phyloP scores from a whole-genome alignment of 2,888 invertebrate species.

The Tanypteryx hageni region DNA sequence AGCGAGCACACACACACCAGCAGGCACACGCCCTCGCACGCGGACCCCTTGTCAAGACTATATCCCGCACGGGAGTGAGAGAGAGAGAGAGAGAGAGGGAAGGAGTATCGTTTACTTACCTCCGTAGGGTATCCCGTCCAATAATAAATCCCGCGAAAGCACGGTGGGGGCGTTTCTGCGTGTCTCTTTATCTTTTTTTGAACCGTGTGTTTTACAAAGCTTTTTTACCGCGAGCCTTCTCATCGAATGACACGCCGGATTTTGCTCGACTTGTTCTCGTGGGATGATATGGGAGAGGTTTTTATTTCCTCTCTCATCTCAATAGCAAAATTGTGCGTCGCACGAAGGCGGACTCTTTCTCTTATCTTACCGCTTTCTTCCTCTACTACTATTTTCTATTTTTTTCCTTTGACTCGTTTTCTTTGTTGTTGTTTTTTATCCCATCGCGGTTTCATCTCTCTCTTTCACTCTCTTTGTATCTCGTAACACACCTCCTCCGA shows the following conservation, averaged over 20 bases:
- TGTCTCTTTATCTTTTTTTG: background rate
- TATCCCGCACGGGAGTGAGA: background rate
- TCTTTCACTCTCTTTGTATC: background rate
- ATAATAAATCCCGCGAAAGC: background rate
- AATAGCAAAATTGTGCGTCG: background rate
- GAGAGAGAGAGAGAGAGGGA: too few relatives aligned
- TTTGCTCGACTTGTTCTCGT: background rate
- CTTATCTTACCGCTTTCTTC: background rate
- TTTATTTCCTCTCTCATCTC: background rate
- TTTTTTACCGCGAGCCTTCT: background rate
- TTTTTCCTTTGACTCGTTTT: background rate
- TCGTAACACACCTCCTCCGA: background rate
- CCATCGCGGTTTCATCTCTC: background rate
- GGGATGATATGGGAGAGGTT: background rate
- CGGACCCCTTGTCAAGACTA: constrained; percentile 11
- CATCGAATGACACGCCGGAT: background rate
- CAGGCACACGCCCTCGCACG: background rate
- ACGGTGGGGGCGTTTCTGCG: background rate
- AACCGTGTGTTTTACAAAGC: background rate
- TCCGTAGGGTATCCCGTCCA: background rate
- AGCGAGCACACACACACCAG: background rate
- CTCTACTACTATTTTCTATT: too few relatives aligned
- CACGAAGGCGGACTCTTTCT: background rate
- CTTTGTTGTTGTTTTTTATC: background rate
- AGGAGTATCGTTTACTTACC: background rate